Base-by-base conservation (phyloP, 2,797 vertebrate species). In the Ctenopoma kingsleyae region DNA sequence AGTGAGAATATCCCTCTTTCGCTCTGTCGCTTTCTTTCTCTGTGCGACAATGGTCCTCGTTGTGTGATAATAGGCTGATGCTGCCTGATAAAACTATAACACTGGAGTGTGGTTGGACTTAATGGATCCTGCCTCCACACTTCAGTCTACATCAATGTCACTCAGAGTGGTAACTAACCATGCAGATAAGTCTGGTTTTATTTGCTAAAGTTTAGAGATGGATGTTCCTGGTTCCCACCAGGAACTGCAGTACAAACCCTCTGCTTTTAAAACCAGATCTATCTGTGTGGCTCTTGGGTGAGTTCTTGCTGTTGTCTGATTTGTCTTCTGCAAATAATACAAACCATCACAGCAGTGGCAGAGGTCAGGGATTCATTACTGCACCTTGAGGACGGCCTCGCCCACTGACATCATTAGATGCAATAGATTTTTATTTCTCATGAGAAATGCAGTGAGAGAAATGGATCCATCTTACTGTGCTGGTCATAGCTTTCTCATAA, bases 351-450 rank as follows among this genome's bases (percentile, higher is more conserved):
- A 32, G 65, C 32, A 12, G 41, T 52, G 38, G 41, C 73, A 46
- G 51, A 52, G 54, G 38, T 78, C 68, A 20, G 56, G 27, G 76
- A 71, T 72, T 79, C 38, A 67, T 82, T 62, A 78, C 52, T 57
- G 74, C 66, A 22, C 74, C 81, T 62, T 49, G 48, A 80, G 77
- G 75, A 82, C 66, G 3, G 61, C 78, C 78, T 56, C 87, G 4
- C 87, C 87, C 86, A 46, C 5, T 85, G 82, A 86, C 80, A 67
- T 88, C 84, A 89, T 57, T 0, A 3, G 1, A n/a, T 48, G 44
- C 35, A 70, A 49, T 47, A 6, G 10, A 27, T 23, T 49, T 48
- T 25, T 19, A 25, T 50, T 71, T 57, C 35, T 44, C 5, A 22
- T 16, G 52, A 53, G 59, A 54, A 27, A 23, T 40, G 3, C 17